Evolutionary conservation across 2,113 vertebrate genomes (phyloP), one percentile per base, ranked within the genome.

Genomic region (Panthera uncia): DNA sequence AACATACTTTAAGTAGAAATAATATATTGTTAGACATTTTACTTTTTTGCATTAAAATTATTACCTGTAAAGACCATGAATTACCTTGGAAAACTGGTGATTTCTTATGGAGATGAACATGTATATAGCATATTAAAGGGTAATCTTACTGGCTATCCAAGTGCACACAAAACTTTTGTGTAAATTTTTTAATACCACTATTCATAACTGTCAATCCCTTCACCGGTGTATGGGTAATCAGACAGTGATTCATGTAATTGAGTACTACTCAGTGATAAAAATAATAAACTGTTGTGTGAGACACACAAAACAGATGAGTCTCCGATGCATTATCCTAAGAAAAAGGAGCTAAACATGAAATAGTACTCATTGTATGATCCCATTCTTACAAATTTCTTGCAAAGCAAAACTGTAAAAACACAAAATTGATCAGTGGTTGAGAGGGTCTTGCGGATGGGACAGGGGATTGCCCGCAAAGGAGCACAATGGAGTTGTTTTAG

Each of bases 291-390:
- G 23, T 19, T 25, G 33, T 18, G 2, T 69, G 36, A 89, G 6
- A 3, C 1, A 50, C 7, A 16, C 0, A 33, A 66, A 41, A 29
- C 15, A 36, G 3, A 38, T 33, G 5, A 63, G 1, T 55, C 4
- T 73, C 52, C 48, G 38, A 57, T 38, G 7, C 7, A 57, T 31
- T 85, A 27, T 31, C 38, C 36, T 83, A 33, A 41, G 45, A 76
- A 68, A 84, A 73, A 23, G 31, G 6, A 45, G 3, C 9, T 33
- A 79, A 80, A 66, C 29, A 41, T 31, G 80, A 94, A 80, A 41
- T 52, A 31, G 2, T 19, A 3, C 13, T 68, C 23, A 57, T 27
- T 66, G 1, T 5, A 61, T 69, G 27, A 21, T 45, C 45, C 7
- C 50, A 45, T 45, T 88, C 52, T 69, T 52, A 63, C 33, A 12